These are phyloP conservation scores for Tragelaphus scriptus DNA, from an alignment of 2,113 vertebrate species.

Conservation along the genomic window DNA sequence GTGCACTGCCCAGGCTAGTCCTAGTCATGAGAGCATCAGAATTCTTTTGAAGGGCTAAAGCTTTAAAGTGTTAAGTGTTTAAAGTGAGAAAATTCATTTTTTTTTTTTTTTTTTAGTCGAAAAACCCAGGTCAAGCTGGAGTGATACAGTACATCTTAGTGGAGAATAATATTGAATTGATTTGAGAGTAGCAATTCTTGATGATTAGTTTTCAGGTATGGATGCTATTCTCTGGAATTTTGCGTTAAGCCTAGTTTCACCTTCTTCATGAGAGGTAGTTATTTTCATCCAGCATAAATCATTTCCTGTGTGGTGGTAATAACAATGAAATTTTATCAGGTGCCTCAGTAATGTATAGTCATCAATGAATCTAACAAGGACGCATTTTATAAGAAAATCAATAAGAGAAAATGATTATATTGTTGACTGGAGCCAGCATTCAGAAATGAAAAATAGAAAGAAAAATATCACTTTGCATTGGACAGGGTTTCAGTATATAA, in stretches of 20 bases:
- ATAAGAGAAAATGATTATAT: constrained; percentile 67
- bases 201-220: constrained; percentile 15
- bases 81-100: neutral
- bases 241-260: constrained; percentile 11
- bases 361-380: constrained; percentile 72
- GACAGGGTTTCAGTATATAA: constrained; percentile 44
- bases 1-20: neutral
- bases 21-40: neutral
- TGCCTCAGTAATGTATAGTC: constrained; percentile 65
- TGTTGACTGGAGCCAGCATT: constrained; percentile 65
- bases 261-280: constrained; percentile 5
- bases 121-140: constrained; percentile 26
- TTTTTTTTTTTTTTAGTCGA: neutral
- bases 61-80: constrained; percentile 13
- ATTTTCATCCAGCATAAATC: constrained; percentile 35
- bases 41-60: constrained; percentile 16
- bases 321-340: constrained; percentile 59
- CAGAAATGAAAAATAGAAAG: constrained; percentile 74
- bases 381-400: constrained; percentile 72
- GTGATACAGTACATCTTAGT: neutral
- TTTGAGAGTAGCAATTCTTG: neutral
- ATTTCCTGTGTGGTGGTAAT: constrained; percentile 41
- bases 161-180: constrained; percentile 19
- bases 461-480: constrained; percentile 60
- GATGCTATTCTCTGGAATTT: neutral